Base-by-base conservation (phyloP, 1,140 invertebrate species). In the Teleogryllus occipitalis region DNA sequence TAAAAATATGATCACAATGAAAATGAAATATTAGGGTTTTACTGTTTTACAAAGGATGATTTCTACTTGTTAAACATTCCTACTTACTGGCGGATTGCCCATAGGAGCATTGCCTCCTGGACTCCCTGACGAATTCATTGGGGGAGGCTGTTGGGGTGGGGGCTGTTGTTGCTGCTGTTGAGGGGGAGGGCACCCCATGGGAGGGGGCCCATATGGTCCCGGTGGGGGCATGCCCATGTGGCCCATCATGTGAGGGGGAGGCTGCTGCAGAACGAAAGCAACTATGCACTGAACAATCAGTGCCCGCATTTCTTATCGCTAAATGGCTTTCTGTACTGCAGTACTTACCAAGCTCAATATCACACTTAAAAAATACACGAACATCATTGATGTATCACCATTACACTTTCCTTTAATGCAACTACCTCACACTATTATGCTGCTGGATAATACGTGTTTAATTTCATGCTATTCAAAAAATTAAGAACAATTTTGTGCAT, bases 161-260 rank as follows among this genome's bases (percentile, higher is more conserved):
- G 39, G 74, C 47, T 77, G 80, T 48, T 81, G 78, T n/a, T 80
- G 78, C 47, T 80, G 78, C 65, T 80, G 78, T 49, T 80, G 80
- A 39, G 81, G 81, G 12, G 82, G 82, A 18, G 82, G 81, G 47
- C 81, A 79, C n/a, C 81, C 82, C 80, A 80, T 80, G 27, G 82
- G 82, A 14, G 81, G 81, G 74, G 82, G 80, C 4, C 80, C 77
- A 47, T 79, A 80, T 47, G 77, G 80, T 48, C 81, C 81, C 12
- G 27, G 86, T 54, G 86, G 85, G 54, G 86, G 85, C 82, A 74
- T 87, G 86, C 81, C 87, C 86, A 82, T 78, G 46, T 39, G 80
- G 8, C 87, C 88, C 87, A 88, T 89, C 86, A 88, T 88, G 73
- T 88, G 87, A 21, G 87, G 88, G 48, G 87, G 87, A 84, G 86